Conservation (phyloP, 2,888 invertebrate genomes). For the Monopis laevigella region DNA sequence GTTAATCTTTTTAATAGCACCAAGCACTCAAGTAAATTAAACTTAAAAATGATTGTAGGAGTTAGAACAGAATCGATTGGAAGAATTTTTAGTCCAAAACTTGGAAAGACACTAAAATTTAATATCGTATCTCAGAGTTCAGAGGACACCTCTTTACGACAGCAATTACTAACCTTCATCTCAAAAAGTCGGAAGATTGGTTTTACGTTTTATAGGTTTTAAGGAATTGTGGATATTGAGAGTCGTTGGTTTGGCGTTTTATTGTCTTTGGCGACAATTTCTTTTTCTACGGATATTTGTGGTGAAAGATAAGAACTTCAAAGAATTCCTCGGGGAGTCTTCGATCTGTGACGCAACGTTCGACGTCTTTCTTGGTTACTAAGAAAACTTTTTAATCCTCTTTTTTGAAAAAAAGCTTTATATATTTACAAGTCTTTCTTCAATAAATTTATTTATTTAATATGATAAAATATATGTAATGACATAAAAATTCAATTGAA, state of each 20-base stretch:
- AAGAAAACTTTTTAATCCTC: no score
- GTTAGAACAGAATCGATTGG: slow-evolving; percentile 39
- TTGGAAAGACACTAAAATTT: slow-evolving; percentile 52
- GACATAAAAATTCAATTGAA: no score
- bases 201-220: slow-evolving; percentile 51
- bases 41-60: slow-evolving; percentile 36
- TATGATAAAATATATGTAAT: no score
- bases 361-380: no score
- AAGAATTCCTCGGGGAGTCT: no score
- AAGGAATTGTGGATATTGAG: slow-evolving; percentile 37
- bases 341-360: no score
- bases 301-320: no score
- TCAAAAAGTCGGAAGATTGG: slow-evolving; percentile 50
- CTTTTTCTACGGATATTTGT: no score
- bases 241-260: slow-evolving; percentile 34
- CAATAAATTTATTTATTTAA: no score
- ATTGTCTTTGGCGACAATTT: slow-evolving; percentile 17
- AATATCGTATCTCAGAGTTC: slow-evolving; percentile 43
- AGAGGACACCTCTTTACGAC: slow-evolving; percentile 49
- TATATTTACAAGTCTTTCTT: no score
- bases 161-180: slow-evolving; percentile 59
- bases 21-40: slow-evolving; percentile 34
- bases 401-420: no score
- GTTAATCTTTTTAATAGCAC: slow-evolving; percentile 40
- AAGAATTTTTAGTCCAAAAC: slow-evolving; percentile 42